Base-by-base conservation (phyloP, 2,888 invertebrate genomes). In the Subacronicta megacephala region DNA sequence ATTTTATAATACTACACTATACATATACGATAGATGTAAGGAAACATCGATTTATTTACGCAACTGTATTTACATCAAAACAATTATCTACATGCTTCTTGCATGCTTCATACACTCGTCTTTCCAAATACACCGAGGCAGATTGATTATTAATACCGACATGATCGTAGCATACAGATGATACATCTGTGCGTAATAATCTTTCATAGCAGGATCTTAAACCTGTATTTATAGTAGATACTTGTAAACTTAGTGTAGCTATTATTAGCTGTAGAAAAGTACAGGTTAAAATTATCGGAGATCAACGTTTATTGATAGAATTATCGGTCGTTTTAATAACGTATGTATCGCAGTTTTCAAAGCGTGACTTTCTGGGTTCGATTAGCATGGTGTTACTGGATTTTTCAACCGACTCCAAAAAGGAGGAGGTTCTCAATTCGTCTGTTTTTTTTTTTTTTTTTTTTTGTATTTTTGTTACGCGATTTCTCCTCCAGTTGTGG, bases 211-310 rank as follows among this genome's bases (percentile, higher is more conserved):
- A 41, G 49, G 16, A 40, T n/a, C 3, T 36, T 6, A 5, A 46
- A 47, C 45, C 26, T 26, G 69, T 51, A 68, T 55, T 54, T 55
- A 36, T 43, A 38, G 36, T 31, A 26, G 26, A 35, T 13, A 31
- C 46, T 29, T 20, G 15, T 23, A 49, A 13, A 37, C 18, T 47
- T 59, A 47, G 23, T 20, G 38, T 17, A 10, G 9, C 5, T 50
- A 50, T 58, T 49, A 49, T 56, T 44, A 55, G 17, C 6, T 3
- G 12, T 36, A 15, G 63, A 49, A 69, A 52, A 51, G 37, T 37
- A 13, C 46, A 18, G 29, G n/a, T 41, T n/a, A 26, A 35, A 16
- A 41, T 45, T 20, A 45, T 36, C 16, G 29, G 9, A 46, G 17
- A 49, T 51, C n/a, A 6, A n/a, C 7, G 31, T 33, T 49, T 33